Evolutionary conservation across 1,140 invertebrate genomes (phyloP).

Genomic region (Aphaenogaster ashmeadi): DNA sequence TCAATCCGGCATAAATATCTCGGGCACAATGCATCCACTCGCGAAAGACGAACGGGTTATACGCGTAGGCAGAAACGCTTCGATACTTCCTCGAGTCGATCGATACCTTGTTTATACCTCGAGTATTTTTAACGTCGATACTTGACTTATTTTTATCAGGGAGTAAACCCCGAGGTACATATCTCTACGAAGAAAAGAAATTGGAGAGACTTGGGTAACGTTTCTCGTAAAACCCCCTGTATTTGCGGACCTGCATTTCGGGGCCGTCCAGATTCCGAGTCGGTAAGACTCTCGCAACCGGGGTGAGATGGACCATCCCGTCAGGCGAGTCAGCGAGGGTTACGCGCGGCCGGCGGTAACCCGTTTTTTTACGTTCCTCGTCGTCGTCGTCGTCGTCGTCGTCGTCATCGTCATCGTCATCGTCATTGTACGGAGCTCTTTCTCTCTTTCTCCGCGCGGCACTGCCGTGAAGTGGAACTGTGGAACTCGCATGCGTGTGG

Average conservation of each 20-base stretch:
- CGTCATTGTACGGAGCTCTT: slow-evolving; percentile 10
- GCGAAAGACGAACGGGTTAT: slow-evolving; percentile 9
- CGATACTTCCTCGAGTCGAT: not conserved
- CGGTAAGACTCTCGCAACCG: not conserved
- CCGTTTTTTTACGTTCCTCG: slow-evolving; percentile 1
- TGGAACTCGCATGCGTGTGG: slow-evolving; percentile 58
- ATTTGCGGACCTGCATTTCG: not conserved
- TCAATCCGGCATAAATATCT: not conserved
- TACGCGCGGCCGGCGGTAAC: not conserved
- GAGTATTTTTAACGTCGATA: slow-evolving; percentile 31
- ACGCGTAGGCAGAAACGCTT: not conserved
- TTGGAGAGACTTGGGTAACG: slow-evolving; percentile 5
- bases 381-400: slow-evolving; percentile 38
- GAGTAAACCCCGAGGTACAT: not conserved
- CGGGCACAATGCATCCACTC: not conserved
- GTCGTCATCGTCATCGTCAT: slow-evolving; percentile 42
- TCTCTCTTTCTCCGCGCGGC: not conserved
- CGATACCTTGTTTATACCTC: slow-evolving; percentile 25
- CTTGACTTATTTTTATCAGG: slow-evolving; percentile 7
- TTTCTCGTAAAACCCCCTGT: not conserved
- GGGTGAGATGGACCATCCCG: not conserved
- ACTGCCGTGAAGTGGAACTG: slow-evolving; percentile 40
- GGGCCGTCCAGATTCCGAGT: not conserved
- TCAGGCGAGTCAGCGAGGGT: slow-evolving; percentile 8
- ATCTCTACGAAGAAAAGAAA: not conserved